Evolutionary conservation across 2,113 vertebrate species (phyloP), one percentile per base, ranked within the genome.

Genomic region (Phylloscopus whistleri): DNA sequence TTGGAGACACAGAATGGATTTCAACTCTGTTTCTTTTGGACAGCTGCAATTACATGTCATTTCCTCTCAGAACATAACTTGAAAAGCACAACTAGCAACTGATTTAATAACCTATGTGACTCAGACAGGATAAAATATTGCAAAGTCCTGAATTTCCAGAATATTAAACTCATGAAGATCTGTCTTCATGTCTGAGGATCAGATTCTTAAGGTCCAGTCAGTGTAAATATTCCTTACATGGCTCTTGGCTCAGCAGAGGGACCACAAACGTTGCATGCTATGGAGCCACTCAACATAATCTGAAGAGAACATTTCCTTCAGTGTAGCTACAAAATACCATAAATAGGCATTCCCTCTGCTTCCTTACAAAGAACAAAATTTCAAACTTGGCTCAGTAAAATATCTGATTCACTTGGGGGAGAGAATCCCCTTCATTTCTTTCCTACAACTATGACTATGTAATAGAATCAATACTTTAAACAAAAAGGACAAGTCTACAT

Each of bases 321-420:
- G 73, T 94, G 90, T 67, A 96, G 94, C 88, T 74, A 68, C 75
- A 96, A 96, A 95, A 89, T 63, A 89, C 95, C 96, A 97, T 97
- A 97, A 97, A 97, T 94, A 97, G 95, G 44, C 95, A 96, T 96
- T 82, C 77, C 28, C 87, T 84, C 73, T 81, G 52, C 73, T 84
- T 94, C 81, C 33, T 94, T 60, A 75, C 60, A 92, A 92, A 93
- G 80, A 70, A 81, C 48, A 81, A 93, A 80, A 94, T 94, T 77
- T 92, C 76, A 78, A 64, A 59, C 76, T 93, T 95, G 59, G 86
- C 93, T 92, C 72, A 67, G 35, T 85, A 84, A 62, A 74, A 70
- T 7, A 84, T 93, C 31, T 92, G 56, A 49, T 75, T 92, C 80
- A 78, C 56, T 91, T 81, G 37, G 69, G 79, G 86, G 56, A 92